These are phyloP conservation scores for Cossypha heuglini DNA, from an alignment of 2,797 vertebrate genomes.

Conservation along the genomic window DNA sequence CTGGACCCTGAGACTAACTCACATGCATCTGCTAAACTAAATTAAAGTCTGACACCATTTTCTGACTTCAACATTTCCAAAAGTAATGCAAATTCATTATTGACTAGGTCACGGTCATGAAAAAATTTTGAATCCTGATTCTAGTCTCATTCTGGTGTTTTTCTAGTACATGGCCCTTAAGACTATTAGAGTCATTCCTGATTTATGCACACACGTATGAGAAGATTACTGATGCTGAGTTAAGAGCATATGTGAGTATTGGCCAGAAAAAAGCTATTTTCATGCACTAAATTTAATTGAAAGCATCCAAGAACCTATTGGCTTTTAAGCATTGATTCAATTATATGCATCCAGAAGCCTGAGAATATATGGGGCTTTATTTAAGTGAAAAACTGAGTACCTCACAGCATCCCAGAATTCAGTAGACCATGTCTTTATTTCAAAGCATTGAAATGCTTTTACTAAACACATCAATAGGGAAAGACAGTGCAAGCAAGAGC, in stretches of 20 bases:
- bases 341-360: not conserved
- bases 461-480: not conserved
- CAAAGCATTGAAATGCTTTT: not conserved
- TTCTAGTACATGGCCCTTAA: not conserved
- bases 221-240: not conserved
- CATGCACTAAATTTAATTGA: not conserved
- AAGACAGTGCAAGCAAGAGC: not conserved
- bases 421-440: not conserved
- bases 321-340: not conserved
- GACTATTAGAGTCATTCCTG: not conserved
- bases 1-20: conserved; percentile 13
- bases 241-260: not conserved
- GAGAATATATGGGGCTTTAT: not conserved
- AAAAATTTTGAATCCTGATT: not conserved
- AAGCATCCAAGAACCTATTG: not conserved
- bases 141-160: not conserved
- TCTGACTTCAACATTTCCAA: not conserved
- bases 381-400: not conserved
- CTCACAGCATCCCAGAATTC: not conserved
- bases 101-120: not conserved
- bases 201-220: not conserved
- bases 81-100: not conserved
- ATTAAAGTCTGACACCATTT: not conserved
- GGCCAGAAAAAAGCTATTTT: not conserved
- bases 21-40: not conserved